Conservation (phyloP, 64 coral and sea anemone species). For the Catalaphyllia jardinei region DNA sequence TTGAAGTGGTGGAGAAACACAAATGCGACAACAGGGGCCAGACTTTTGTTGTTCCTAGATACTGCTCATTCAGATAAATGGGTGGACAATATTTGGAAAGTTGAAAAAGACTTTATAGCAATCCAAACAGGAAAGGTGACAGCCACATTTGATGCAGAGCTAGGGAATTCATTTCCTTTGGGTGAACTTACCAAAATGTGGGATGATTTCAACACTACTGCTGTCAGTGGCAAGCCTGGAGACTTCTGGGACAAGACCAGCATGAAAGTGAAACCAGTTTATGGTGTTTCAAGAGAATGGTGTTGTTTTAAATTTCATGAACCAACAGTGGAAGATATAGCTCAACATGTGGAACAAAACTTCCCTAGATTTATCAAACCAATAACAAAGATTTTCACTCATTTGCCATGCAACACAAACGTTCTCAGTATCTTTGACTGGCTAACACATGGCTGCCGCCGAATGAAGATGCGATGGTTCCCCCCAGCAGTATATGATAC, state of each 20-base stretch:
- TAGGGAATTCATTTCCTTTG: constrained; percentile 73
- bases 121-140: constrained; percentile 83
- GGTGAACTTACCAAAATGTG: constrained; percentile 91
- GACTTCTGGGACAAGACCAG: constrained; percentile 65
- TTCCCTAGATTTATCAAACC: constrained; percentile 90
- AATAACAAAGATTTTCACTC: constrained; percentile 83
- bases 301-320: constrained; percentile 94
- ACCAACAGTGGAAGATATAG: constrained; percentile 84
- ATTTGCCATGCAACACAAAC: constrained; percentile 78
- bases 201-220: constrained; percentile 70
- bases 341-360: constrained; percentile 84
- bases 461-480: constrained; percentile 90
- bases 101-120: constrained; percentile 81
- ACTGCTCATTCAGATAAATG: constrained; percentile 94
- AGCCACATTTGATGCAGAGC: constrained; percentile 70
- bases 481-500: constrained; percentile 82
- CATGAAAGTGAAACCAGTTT: constrained; percentile 74
- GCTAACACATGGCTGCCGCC: constrained; percentile 50
- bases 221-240: constrained; percentile 17
- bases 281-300: constrained; percentile 91
- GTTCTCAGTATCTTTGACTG: constrained; percentile 71
- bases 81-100: constrained; percentile 74
- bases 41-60: constrained; percentile 88
- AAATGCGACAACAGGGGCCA: constrained; percentile 73
- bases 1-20: constrained; percentile 76